Conservation (phyloP, 2,113 vertebrate species). For the Hystrix cristata region DNA sequence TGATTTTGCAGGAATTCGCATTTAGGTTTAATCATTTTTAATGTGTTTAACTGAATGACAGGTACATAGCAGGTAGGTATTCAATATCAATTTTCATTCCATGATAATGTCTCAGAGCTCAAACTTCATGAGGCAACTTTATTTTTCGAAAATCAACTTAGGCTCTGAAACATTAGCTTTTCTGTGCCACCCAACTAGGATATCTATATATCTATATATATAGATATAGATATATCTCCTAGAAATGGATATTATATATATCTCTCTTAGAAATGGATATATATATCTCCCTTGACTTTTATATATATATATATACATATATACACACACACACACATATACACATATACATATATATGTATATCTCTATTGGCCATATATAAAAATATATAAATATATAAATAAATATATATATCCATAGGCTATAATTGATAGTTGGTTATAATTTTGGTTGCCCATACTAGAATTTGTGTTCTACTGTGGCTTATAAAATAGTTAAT, state of each 20-base stretch:
- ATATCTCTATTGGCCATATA: too few relatives aligned
- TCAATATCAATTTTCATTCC: background rate
- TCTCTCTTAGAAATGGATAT: too few relatives aligned
- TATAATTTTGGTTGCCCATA: conserved; percentile 64
- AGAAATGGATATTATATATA: too few relatives aligned
- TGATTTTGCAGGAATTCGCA: background rate
- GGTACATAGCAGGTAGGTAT: background rate
- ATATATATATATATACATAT: too few relatives aligned
- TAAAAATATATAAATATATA: too few relatives aligned
- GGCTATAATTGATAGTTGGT: background rate
- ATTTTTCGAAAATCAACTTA: background rate
- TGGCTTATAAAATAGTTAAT: conserved; percentile 63
- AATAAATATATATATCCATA: too few relatives aligned
- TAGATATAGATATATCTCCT: too few relatives aligned
- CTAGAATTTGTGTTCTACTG: conserved; percentile 68
- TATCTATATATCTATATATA: background rate
- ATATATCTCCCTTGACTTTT: too few relatives aligned
- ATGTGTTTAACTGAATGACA: background rate
- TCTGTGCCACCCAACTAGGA: background rate
- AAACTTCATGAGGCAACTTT: background rate
- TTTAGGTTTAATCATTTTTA: conserved; percentile 1
- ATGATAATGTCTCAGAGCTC: background rate
- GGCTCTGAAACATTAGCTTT: background rate
- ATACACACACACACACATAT: too few relatives aligned
- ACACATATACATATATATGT: too few relatives aligned